These are phyloP conservation scores for Naso thynnoides DNA, from an alignment of 2,797 vertebrate species.

Conservation along the genomic window DNA sequence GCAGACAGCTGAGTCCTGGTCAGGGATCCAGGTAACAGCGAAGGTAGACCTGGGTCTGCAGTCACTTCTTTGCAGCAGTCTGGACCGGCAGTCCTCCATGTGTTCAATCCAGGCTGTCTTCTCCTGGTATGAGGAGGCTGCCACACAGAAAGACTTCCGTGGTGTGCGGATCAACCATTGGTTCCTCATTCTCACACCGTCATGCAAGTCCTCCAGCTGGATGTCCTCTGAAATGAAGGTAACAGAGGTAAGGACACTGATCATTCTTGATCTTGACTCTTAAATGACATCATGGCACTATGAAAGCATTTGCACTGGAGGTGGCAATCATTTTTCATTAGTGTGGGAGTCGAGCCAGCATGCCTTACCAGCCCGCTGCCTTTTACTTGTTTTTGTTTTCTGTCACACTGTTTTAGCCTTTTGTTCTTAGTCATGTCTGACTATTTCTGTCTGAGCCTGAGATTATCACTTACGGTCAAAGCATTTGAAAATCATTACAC, in stretches of 20 bases:
- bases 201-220: constrained; percentile 86
- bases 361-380: background rate
- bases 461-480: too few relatives aligned
- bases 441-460: too few relatives aligned
- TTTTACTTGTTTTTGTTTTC: too few relatives aligned
- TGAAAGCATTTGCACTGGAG: background rate
- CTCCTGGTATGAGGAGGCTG: constrained; percentile 86
- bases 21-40: constrained; percentile 90
- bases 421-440: too few relatives aligned
- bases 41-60: constrained; percentile 68
- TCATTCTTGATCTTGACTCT: too few relatives aligned
- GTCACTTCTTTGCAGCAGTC: constrained; percentile 73
- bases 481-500: too few relatives aligned
- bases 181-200: constrained; percentile 87
- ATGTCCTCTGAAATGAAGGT: constrained; percentile 83
- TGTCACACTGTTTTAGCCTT: too few relatives aligned
- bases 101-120: constrained; percentile 92
- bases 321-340: background rate
- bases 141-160: constrained; percentile 92
- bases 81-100: constrained; percentile 85
- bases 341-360: background rate
- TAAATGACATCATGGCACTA: background rate
- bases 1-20: constrained; percentile 89
- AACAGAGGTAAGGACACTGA: too few relatives aligned
- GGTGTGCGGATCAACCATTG: constrained; percentile 93